These are phyloP conservation scores for Plebejus melissa DNA, from an alignment of 2,888 invertebrate species.

Conservation along the genomic window DNA sequence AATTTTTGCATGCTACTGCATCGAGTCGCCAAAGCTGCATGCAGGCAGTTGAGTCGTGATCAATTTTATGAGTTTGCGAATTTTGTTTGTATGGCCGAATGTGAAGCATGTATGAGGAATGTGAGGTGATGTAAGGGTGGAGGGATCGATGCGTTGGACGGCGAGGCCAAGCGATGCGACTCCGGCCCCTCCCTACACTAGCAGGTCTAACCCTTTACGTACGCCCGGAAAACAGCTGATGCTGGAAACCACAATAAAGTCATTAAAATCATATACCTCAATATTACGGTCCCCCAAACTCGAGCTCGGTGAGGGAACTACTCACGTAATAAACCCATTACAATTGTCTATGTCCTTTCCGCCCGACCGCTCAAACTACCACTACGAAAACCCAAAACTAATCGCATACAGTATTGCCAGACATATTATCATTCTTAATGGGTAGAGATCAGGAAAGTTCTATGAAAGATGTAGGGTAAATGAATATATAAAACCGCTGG, in stretches of 20 bases:
- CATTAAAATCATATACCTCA: slow-evolving; percentile 53
- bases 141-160: slow-evolving; percentile 42
- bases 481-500: neutral
- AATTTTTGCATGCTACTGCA: neutral
- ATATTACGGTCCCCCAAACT: slow-evolving; percentile 35
- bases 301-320: slow-evolving; percentile 26
- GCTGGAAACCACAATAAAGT: slow-evolving; percentile 78
- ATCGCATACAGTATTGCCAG: slow-evolving; percentile 25
- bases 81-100: slow-evolving; percentile 15
- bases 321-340: slow-evolving; percentile 29
- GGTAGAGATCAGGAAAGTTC: neutral
- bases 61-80: slow-evolving; percentile 12
- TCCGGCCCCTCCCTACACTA: slow-evolving; percentile 46
- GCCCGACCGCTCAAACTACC: slow-evolving; percentile 51
- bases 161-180: slow-evolving; percentile 37
- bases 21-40: slow-evolving; percentile 10
- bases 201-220: slow-evolving; percentile 64
- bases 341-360: slow-evolving; percentile 36
- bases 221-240: slow-evolving; percentile 83
- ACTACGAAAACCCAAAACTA: slow-evolving; percentile 40
- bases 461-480: neutral
- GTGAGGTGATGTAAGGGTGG: slow-evolving; percentile 37
- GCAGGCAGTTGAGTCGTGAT: slow-evolving; percentile 3
- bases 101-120: slow-evolving; percentile 32
- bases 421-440: neutral